Base-by-base conservation (phyloP, 2,888 invertebrate species). In the Tenthredo notha region DNA sequence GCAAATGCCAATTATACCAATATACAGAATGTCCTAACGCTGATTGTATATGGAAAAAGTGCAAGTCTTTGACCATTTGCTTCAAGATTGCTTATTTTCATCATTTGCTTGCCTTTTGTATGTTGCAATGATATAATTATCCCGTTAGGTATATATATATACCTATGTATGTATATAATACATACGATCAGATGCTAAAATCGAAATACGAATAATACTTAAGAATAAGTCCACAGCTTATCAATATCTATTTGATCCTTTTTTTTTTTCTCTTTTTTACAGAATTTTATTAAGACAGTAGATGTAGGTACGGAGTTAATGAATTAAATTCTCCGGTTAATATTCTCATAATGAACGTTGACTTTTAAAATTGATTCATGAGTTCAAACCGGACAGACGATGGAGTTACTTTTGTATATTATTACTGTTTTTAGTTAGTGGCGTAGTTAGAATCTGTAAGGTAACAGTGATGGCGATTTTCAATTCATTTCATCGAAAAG, bases 91-190 rank as follows among this genome's bases (percentile, higher is more conserved):
- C 70, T 70, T 61, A 21, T 25, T 21, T 61, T 61, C 12, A 54
- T 54, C 15, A 33, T n/a, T 37, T 18, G 70, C 70, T 70, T 70
- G 70, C 70, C 70, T 40, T 70, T 25, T 75, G 54, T 54, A 75
- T 75, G 47, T 70, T 70, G 70, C 70, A 29, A 70, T 70, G 21
- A 25, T 25, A 61, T 21, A 61, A 61, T 25, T 21, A 61, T 61
- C 61, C 61, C 25, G 61, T 61, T 25, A 21, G 21, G n/a, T 50
- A 18, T 74, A 72, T 40, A 72, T 37, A 72, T 33, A 33, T 33
- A 33, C 29, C 29, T 33, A 33, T 33, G 29, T 40, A 72, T 33
- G 2, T 21, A 74, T 2, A 15, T 43, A 43, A 43, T 72, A 40
- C 1, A 74, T 74, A 21, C 21, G n/a, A 18, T 43, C 21, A 12